Conservation (phyloP, 2,113 vertebrate species). For the Strix aluco region DNA sequence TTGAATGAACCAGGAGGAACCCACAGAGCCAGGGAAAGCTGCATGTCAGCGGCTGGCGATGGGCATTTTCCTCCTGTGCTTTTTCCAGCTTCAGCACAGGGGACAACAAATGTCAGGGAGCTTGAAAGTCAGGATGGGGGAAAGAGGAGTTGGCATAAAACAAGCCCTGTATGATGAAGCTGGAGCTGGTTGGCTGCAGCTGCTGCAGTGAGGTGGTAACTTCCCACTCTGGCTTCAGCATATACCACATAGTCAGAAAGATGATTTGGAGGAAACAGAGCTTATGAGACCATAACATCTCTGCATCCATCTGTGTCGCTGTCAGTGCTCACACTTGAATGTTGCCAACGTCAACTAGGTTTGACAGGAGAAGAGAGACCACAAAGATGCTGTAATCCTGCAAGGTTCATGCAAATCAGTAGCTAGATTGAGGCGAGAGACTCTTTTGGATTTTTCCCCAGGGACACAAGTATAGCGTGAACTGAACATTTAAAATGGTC, state of each 20-base stretch:
- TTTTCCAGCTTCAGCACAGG: neutral
- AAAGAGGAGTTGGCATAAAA: neutral
- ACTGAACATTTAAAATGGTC: neutral
- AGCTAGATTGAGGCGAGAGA: neutral
- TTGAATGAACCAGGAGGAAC: neutral
- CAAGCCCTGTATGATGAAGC: neutral
- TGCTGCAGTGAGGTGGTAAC: neutral
- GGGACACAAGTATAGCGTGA: neutral
- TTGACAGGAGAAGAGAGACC: neutral
- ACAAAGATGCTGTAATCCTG: neutral
- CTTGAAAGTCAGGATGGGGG: neutral
- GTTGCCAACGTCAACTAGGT: fast-evolving
- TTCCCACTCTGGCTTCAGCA: neutral
- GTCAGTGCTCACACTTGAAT: neutral
- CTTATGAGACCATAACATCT: neutral
- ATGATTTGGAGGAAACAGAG: neutral
- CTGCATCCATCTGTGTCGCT: neutral
- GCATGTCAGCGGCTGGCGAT: fast-evolving
- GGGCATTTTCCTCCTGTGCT: neutral
- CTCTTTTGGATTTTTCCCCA: neutral
- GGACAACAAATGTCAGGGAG: neutral
- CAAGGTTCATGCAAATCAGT: neutral
- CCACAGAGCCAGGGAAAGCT: neutral
- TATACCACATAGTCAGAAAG: neutral
- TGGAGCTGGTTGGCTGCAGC: neutral